Conservation (phyloP, 2,113 vertebrate species). For the Thalassarche chlororhynchos region DNA sequence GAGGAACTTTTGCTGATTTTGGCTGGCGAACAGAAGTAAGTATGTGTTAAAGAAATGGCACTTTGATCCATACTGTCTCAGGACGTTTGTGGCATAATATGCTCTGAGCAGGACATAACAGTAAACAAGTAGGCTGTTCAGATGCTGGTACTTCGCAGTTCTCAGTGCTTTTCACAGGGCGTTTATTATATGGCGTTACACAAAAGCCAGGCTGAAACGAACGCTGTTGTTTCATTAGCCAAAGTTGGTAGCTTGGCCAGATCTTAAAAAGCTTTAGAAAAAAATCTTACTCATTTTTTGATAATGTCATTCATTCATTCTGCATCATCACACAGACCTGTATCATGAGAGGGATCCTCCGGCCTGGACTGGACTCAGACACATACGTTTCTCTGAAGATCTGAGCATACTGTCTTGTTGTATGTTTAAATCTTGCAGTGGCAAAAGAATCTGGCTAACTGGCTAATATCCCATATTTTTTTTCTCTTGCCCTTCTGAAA, state of each 20-base stretch:
- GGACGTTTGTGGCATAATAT: background rate
- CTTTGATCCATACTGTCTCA: background rate
- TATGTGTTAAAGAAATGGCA: background rate
- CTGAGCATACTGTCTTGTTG: background rate
- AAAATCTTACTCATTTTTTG: background rate
- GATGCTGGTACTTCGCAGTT: background rate
- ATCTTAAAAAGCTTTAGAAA: background rate
- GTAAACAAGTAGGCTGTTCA: background rate
- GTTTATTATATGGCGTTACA: background rate
- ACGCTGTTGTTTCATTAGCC: background rate
- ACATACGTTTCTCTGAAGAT: background rate
- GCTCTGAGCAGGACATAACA: background rate
- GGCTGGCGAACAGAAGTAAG: background rate
- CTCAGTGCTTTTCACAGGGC: background rate
- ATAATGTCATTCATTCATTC: background rate
- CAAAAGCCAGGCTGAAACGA: background rate
- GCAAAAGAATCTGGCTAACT: background rate
- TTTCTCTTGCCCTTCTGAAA: background rate
- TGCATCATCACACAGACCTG: background rate
- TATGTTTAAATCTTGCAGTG: background rate
- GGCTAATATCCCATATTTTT: background rate
- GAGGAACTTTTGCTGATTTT: background rate
- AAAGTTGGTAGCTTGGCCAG: background rate
- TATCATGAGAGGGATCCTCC: background rate
- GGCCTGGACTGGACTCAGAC: background rate